Conservation (phyloP, 1,140 invertebrate genomes). For the Drosophila malerkotliana region DNA sequence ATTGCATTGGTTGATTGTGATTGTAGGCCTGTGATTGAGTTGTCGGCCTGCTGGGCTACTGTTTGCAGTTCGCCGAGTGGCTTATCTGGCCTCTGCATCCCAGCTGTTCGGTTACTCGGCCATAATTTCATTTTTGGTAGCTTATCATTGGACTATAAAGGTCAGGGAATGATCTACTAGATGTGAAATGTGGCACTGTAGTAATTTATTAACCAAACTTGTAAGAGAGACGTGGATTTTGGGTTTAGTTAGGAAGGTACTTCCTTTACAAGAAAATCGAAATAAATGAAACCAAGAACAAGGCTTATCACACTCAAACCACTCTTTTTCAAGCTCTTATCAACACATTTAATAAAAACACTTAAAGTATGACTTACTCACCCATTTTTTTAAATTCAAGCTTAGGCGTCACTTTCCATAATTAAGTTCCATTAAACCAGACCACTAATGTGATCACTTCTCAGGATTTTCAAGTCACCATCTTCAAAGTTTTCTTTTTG, state of each 20-base stretch:
- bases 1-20: constrained; percentile 60
- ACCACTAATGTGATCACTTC: constrained; percentile 4
- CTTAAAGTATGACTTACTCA: constrained; percentile 15
- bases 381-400: constrained; percentile 9
- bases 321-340: too few species aligned
- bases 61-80: constrained; percentile 40
- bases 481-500: constrained; percentile 18
- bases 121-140: not conserved
- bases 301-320: too few species aligned
- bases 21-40: constrained; percentile 71
- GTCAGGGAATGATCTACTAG: constrained; percentile 4
- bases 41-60: constrained; percentile 68
- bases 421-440: not conserved
- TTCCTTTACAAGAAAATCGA: too few species aligned
- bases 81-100: constrained; percentile 30
- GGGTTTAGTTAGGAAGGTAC: too few species aligned
- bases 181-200: not conserved
- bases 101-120: constrained; percentile 7
- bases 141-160: constrained; percentile 9
- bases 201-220: not conserved
- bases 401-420: not conserved
- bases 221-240: not conserved
- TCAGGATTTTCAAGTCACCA: constrained; percentile 40
- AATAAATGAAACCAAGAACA: too few species aligned
- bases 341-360: too few species aligned